Conservation (phyloP, 2,888 invertebrate genomes). For the Dryocosmus kuriphilus region DNA sequence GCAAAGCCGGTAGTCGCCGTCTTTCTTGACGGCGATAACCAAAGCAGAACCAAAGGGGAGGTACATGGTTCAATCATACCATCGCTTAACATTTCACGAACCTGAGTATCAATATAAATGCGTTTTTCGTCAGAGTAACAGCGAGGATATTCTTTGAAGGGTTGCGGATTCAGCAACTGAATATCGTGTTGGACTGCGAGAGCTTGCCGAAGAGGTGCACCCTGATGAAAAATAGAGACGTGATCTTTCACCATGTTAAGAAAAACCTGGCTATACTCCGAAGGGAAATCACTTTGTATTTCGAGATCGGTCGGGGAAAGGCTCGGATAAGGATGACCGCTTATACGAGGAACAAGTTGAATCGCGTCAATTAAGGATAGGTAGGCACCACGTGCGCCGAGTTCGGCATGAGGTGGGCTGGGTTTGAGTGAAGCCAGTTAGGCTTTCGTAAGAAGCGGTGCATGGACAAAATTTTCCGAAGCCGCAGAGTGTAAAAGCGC, state of each 20-base stretch:
- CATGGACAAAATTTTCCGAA: background rate
- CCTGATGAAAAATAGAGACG: background rate
- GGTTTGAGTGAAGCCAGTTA: background rate
- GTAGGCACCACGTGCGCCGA: background rate
- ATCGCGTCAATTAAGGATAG: background rate
- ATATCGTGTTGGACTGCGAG: slow-evolving; percentile 32
- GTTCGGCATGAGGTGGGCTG: background rate
- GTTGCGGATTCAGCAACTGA: background rate
- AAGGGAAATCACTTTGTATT: background rate
- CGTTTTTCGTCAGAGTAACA: slow-evolving; percentile 42
- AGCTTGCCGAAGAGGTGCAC: background rate
- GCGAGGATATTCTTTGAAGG: background rate
- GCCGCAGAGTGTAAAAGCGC: background rate
- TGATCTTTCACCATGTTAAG: background rate
- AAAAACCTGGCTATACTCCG: background rate
- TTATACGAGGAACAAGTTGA: background rate
- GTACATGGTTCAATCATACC: slow-evolving; percentile 53
- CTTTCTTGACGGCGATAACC: slow-evolving; percentile 50
- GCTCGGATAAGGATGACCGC: background rate
- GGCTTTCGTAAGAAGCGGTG: background rate
- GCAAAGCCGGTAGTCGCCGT: slow-evolving; percentile 49
- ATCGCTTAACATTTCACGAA: slow-evolving; percentile 50
- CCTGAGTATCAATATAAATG: slow-evolving; percentile 47
- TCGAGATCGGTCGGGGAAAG: background rate
- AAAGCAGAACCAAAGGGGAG: slow-evolving; percentile 53